Conservation (phyloP, 2,113 vertebrate genomes). For the Oxyura jamaicensis region DNA sequence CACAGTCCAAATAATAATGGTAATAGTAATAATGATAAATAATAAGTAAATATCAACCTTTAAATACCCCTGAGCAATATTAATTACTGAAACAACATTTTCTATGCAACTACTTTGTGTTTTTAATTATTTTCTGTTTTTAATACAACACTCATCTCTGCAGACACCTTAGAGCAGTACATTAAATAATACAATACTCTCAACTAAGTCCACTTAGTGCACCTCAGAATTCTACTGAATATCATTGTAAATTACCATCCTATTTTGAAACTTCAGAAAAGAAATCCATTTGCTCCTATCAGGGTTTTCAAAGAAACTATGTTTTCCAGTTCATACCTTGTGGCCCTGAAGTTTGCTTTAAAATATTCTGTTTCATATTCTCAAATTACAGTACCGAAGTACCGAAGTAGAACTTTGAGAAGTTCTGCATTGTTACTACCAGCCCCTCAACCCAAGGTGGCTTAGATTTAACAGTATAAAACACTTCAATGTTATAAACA, state of each 20-base stretch:
- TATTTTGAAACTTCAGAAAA: background rate
- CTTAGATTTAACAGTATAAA: background rate
- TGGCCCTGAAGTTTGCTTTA: background rate
- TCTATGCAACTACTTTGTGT: background rate
- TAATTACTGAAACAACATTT: background rate
- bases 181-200: background rate
- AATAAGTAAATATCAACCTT: background rate
- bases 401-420: background rate
- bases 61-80: background rate
- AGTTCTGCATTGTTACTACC: background rate
- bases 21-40: no score
- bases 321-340: background rate
- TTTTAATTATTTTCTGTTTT: background rate
- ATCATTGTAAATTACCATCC: background rate
- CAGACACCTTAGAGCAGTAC: background rate
- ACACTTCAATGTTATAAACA: background rate
- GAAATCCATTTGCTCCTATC: background rate
- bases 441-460: background rate
- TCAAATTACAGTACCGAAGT: background rate
- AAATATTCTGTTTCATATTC: background rate
- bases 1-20: background rate
- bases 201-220: background rate
- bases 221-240: background rate
- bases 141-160: background rate
- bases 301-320: background rate